These are phyloP conservation scores for Bombus difficillimus DNA, from an alignment of 1,140 invertebrate genomes.

Conservation along the genomic window DNA sequence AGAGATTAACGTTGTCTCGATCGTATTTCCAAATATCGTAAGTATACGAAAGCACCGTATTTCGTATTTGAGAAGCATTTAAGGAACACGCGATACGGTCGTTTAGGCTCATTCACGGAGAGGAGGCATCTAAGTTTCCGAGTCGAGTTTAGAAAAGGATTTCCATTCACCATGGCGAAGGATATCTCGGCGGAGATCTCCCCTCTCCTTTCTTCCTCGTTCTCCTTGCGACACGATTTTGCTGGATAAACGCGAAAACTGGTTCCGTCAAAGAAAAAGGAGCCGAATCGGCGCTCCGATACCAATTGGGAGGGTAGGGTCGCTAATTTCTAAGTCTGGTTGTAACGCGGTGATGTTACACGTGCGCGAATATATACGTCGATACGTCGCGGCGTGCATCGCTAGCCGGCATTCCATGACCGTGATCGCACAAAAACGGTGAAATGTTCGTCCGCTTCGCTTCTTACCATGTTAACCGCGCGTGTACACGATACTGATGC, in stretches of 20 bases:
- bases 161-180: neutral
- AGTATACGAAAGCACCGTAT: too few species aligned
- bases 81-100: slow-evolving; percentile 3
- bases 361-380: slow-evolving; percentile 39
- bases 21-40: too few species aligned
- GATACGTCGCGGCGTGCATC: slow-evolving; percentile 23
- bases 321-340: slow-evolving; percentile 63
- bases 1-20: too few species aligned
- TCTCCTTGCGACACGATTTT: neutral
- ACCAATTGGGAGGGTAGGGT: neutral
- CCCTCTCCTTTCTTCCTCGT: neutral
- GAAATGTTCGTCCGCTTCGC: slow-evolving; percentile 57
- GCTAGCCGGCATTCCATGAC: slow-evolving; percentile 48
- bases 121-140: neutral
- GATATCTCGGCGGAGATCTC: neutral
- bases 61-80: neutral
- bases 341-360: slow-evolving; percentile 22
- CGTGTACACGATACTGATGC: slow-evolving; percentile 46
- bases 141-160: neutral
- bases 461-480: slow-evolving; percentile 49
- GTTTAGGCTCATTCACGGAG: neutral
- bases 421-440: slow-evolving; percentile 52
- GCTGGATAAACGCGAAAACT: slow-evolving; percentile 56
- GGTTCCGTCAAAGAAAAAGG: slow-evolving; percentile 66
- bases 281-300: slow-evolving; percentile 18